Conservation (phyloP, 1,140 invertebrate genomes). For the Drosophila biarmipes region DNA sequence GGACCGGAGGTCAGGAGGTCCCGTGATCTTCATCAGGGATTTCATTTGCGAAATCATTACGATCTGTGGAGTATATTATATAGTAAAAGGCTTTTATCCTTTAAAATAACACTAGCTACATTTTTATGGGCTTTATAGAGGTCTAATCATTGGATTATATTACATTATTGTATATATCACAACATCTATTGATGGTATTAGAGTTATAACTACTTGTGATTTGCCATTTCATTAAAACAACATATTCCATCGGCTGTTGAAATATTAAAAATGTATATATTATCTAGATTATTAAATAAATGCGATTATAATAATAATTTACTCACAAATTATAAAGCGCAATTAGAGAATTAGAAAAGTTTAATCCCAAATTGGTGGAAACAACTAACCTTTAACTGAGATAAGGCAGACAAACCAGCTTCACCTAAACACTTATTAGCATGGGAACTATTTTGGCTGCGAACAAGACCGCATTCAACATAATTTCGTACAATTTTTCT, state of each 20-base stretch:
- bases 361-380: not conserved
- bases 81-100: not conserved
- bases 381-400: not conserved
- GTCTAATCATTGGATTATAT: no score
- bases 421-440: not conserved
- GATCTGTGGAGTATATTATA: not conserved
- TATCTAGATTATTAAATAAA: no score
- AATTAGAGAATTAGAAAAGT: no score
- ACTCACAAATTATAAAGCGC: no score
- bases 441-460: not conserved
- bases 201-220: no score
- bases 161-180: no score
- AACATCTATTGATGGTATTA: no score
- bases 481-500: conserved; percentile 15
- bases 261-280: no score
- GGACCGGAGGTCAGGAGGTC: not conserved
- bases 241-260: no score
- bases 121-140: no score
- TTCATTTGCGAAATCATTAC: not conserved
- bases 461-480: not conserved
- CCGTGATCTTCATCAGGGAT: not conserved
- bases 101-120: not conserved
- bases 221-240: no score
- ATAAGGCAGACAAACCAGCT: not conserved
- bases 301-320: no score